phyloP scores from a whole-genome alignment of 2,113 vertebrate species.

The Odontophorus gujanensis region DNA sequence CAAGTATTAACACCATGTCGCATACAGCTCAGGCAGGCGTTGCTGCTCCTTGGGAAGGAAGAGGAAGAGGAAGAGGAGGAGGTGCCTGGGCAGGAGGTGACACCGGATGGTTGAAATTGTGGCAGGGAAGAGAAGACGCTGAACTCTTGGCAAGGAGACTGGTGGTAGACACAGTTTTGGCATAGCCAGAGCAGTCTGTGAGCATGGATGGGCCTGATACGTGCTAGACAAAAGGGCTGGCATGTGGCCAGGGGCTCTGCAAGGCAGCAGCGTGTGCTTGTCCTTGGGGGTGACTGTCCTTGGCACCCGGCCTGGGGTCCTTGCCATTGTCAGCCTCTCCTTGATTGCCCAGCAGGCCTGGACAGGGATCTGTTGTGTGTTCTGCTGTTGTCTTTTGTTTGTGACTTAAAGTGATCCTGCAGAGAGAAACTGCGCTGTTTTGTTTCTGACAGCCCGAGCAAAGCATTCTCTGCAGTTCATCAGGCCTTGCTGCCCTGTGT shows the following conservation, averaged over 20 bases:
- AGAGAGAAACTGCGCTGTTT: slow-evolving; percentile 27
- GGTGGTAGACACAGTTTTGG: background rate
- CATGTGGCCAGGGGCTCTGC: background rate
- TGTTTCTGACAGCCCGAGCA: slow-evolving; percentile 20
- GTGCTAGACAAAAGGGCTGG: slow-evolving; percentile 69
- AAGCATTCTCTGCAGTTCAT: slow-evolving; percentile 48
- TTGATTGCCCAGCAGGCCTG: background rate
- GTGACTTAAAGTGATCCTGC: slow-evolving; percentile 46
- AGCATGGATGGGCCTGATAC: slow-evolving; percentile 24
- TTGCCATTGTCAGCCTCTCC: slow-evolving; percentile 60
- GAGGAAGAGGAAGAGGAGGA: background rate
- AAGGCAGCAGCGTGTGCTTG: slow-evolving; percentile 37
- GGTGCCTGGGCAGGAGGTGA: background rate
- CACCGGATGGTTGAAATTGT: background rate
- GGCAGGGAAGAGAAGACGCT: background rate
- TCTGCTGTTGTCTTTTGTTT: slow-evolving; percentile 65
- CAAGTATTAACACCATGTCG: background rate
- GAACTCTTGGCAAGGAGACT: background rate
- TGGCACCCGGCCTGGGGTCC: slow-evolving; percentile 16
- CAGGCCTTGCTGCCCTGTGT: background rate
- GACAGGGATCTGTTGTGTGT: slow-evolving; percentile 59
- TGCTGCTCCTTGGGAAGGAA: background rate
- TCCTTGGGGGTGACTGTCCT: slow-evolving; percentile 50
- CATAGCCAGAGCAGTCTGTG: background rate
- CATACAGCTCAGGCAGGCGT: background rate